These are phyloP conservation scores for Lipotes vexillifer DNA, from an alignment of 2,113 vertebrate genomes.

Conservation along the genomic window DNA sequence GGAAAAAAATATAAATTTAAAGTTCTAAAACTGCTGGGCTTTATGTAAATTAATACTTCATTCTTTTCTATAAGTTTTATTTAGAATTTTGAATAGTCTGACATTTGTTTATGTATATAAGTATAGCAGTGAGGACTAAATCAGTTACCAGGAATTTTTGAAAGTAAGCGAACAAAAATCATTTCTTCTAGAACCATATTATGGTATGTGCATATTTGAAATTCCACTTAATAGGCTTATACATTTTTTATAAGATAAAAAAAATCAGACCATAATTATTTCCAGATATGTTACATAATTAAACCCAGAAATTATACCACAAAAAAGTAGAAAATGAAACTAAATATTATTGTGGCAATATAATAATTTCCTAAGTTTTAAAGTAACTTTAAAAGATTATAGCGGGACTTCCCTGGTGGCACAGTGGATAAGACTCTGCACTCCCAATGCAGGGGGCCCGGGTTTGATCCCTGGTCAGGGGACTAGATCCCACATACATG, in stretches of 20 bases:
- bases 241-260: not conserved
- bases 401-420: too few species aligned
- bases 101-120: not conserved
- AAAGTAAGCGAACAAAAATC: not conserved
- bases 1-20: not conserved
- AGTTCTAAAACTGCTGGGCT: not conserved
- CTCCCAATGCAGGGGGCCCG: too few species aligned
- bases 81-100: not conserved
- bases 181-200: not conserved
- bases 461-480: too few species aligned
- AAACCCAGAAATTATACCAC: not conserved
- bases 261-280: not conserved
- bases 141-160: not conserved
- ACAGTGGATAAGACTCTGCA: too few species aligned
- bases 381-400: not conserved
- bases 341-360: not conserved
- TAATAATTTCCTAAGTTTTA: not conserved
- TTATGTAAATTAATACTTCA: not conserved
- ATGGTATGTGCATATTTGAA: not conserved
- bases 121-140: not conserved
- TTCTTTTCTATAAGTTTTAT: not conserved
- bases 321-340: not conserved
- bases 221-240: not conserved
- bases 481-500: too few species aligned
- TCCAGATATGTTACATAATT: not conserved